A percentile compares a stretch with the other conserved stretches of the same genome.
Evolutionary conservation across 2,888 invertebrate species (phyloP).

Genomic region (Netelia fuscicornis): DNA sequence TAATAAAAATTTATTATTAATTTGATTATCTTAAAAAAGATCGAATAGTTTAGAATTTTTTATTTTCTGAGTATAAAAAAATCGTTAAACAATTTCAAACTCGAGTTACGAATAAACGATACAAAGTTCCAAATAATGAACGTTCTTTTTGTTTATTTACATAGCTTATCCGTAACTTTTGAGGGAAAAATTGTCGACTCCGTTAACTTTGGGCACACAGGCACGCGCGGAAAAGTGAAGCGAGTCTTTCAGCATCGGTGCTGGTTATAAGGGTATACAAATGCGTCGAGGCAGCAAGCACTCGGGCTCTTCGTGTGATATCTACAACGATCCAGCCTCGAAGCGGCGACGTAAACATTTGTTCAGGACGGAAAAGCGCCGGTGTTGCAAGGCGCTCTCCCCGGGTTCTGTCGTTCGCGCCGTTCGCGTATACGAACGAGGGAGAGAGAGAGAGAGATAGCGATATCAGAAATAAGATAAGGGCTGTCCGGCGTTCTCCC

Average conservation of each 20-base stretch:
- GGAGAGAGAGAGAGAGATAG: slow-evolving; percentile 39
- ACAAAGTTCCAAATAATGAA: too few relatives aligned
- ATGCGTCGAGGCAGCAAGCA: slow-evolving; percentile 13
- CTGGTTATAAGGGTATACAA: slow-evolving; percentile 12
- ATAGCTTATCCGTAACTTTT: background rate
- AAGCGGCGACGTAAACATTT: slow-evolving; percentile 80
- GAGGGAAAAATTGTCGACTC: background rate
- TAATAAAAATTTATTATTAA: too few relatives aligned
- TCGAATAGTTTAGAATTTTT: too few relatives aligned
- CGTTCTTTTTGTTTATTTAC: background rate
- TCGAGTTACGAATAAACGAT: background rate
- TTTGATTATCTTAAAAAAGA: too few relatives aligned
- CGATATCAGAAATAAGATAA: slow-evolving; percentile 83
- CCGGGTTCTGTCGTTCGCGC: slow-evolving; percentile 4
- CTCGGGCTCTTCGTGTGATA: slow-evolving; percentile 25
- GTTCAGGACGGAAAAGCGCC: slow-evolving; percentile 75
- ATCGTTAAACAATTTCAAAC: background rate
- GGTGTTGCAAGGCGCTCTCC: slow-evolving; percentile 60
- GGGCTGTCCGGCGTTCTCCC: slow-evolving; percentile 72
- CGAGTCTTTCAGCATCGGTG: slow-evolving; percentile 13
- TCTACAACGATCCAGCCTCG: slow-evolving; percentile 60
- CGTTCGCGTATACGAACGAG: slow-evolving; percentile 48
- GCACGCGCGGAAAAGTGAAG: slow-evolving; percentile 15
- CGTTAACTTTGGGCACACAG: background rate
- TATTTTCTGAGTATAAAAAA: too few relatives aligned